Percentiles rank a stretch among this genome's conserved stretches.
phyloP scores from a whole-genome alignment of 2,113 vertebrate genomes.

The Psittacara wagleri region DNA sequence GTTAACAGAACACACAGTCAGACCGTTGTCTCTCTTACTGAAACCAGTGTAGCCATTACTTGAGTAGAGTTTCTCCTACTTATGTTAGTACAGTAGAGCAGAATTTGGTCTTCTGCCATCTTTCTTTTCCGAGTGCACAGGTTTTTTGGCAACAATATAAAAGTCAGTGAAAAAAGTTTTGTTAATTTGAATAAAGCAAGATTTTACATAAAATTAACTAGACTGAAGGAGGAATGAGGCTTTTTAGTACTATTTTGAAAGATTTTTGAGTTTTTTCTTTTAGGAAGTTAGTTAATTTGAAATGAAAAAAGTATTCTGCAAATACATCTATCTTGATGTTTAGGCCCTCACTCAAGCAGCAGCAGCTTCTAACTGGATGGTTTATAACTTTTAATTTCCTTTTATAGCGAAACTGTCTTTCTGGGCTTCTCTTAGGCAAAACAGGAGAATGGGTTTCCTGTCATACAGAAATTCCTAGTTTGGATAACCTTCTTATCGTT shows the following conservation, averaged over 20 bases:
- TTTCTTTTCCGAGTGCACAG: slow-evolving; percentile 23
- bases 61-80: not conserved
- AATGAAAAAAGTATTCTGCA: not conserved
- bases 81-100: not conserved
- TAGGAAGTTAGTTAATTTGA: not conserved
- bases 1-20: not conserved
- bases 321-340: not conserved
- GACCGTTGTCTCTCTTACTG: not conserved
- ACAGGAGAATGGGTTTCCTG: not conserved
- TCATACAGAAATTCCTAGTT: not conserved
- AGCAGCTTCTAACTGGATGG: not conserved
- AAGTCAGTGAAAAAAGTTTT: not conserved
- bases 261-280: not conserved
- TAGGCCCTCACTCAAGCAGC: not conserved
- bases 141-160: not conserved
- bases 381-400: not conserved
- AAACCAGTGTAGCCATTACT: not conserved
- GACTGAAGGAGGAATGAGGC: not conserved
- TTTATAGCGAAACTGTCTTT: not conserved
- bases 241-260: not conserved
- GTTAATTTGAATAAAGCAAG: not conserved
- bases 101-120: not conserved
- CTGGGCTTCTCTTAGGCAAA: not conserved
- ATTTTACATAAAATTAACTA: not conserved
- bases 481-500: not conserved